These are phyloP conservation scores for Ranitomeya imitator DNA, from an alignment of 2,113 vertebrate genomes.

Conservation along the genomic window DNA sequence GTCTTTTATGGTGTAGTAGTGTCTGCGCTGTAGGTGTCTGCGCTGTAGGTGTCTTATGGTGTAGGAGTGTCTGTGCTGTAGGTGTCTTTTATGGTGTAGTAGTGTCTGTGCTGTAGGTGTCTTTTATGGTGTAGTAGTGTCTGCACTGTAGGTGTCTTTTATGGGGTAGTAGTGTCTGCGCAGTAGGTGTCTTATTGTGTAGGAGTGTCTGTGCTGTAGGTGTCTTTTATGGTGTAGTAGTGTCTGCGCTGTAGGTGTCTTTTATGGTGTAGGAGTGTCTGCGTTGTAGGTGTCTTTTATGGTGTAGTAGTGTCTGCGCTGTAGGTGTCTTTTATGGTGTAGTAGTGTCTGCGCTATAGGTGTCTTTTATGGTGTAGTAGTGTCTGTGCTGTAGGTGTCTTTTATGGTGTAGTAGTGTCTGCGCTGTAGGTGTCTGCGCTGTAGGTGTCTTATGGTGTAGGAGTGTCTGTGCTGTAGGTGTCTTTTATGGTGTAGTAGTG, in stretches of 20 bases:
- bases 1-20: background rate
- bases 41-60: too few species aligned
- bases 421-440: too few species aligned
- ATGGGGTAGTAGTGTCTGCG: background rate
- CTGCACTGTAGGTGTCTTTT: background rate
- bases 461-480: background rate
- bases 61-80: background rate
- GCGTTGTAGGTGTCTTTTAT: background rate
- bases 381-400: background rate
- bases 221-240: background rate
- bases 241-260: too few species aligned
- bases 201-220: background rate
- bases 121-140: background rate
- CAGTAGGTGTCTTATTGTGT: background rate
- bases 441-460: background rate
- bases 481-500: background rate
- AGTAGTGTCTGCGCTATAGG: background rate
- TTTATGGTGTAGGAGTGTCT: background rate
- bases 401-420: background rate
- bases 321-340: too few species aligned
- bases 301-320: background rate
- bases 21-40: background rate
- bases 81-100: too few species aligned
- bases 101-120: too few species aligned
- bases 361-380: background rate